Evolutionary conservation across 2,888 invertebrate species (phyloP), one percentile per base, ranked within the genome.

Genomic region (Ethmia dodecea): DNA sequence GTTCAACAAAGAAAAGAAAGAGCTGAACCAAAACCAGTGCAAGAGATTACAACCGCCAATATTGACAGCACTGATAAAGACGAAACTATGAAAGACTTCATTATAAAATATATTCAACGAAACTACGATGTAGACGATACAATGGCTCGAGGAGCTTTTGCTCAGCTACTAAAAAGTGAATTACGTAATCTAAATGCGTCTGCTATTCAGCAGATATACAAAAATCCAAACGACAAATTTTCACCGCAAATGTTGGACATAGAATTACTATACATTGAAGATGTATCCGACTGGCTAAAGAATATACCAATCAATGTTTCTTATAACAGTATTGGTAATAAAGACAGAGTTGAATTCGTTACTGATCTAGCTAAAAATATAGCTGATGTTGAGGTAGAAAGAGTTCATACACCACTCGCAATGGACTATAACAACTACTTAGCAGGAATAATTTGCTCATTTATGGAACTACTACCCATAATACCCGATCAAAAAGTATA

Each of bases 221-320:
- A 60, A 5, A 31, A 37, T 29, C 16, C 33, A 13, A 40, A 53
- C 28, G 47, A 54, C 3, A 35, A 39, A 6, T 54, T 63, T 31
- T 42, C 48, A 5, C 45, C 53, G 2, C 41, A 52, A 2, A 59
- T 48, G 25, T 47, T 76, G 13, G 45, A 46, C 3, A 53, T 41
- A 38, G 74, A 76, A 45, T 42, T 77, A 15, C 52, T 66, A 35
- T 73, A 70, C 20, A 65, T 74, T 5, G 69, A 64, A 40, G 48
- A 60, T 15, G 52, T 78, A 39, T 64, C 72, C 6, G 70, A 76
- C 49, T 77, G 77, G 72, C 47, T 79, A n/a, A 74, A 62, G 33
- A 56, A 51, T 26, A 43, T 72, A 43, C 70, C 71, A 2, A 43
- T 74, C 12, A 49, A 60, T 10, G 28, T 45, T 20, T 40, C 52